Percentiles rank a stretch among this genome's conserved stretches.
Conservation (phyloP, 2,888 invertebrate genomes). For the Sminthurides aquaticus region DNA sequence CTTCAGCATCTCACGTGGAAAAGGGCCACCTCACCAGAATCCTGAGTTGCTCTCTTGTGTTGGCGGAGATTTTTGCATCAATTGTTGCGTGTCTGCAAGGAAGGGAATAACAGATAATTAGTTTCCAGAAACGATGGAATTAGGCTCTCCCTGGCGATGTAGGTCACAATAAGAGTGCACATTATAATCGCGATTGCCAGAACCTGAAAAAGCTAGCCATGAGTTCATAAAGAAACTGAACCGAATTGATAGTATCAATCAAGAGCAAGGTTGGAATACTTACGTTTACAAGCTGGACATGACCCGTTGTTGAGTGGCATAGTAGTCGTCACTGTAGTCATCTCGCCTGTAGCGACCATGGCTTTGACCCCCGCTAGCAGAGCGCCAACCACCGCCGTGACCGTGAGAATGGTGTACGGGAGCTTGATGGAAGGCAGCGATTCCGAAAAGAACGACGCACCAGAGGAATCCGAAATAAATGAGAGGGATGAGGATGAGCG, state of each 20-base stretch:
- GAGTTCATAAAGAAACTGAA: too few relatives aligned
- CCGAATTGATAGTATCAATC: too few relatives aligned
- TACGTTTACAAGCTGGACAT: slow-evolving; percentile 13
- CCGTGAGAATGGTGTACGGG: background rate
- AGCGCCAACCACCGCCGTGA: slow-evolving; percentile 1
- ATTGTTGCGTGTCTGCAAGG: background rate
- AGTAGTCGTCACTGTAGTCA: slow-evolving; percentile 13
- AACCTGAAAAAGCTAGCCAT: too few relatives aligned
- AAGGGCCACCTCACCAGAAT: too few relatives aligned
- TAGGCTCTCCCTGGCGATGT: too few relatives aligned
- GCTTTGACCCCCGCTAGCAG: slow-evolving; percentile 2
- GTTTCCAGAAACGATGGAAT: background rate
- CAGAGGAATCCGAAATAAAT: slow-evolving; percentile 18
- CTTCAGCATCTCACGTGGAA: too few relatives aligned
- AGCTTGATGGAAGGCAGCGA: slow-evolving; percentile 11
- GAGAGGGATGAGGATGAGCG: slow-evolving; percentile 16
- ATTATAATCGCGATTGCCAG: too few relatives aligned
- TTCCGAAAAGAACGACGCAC: slow-evolving; percentile 17
- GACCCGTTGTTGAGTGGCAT: slow-evolving; percentile 13
- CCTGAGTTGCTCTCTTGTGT: background rate
- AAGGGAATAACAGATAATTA: background rate
- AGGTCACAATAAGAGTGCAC: too few relatives aligned
- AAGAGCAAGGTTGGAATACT: too few relatives aligned
- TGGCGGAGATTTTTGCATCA: background rate
- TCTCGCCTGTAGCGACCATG: slow-evolving; percentile 12